A percentile compares a stretch with the other conserved stretches of the same genome.
Conservation (phyloP, 1,140 invertebrate genomes). For the Drosophila insularis region DNA sequence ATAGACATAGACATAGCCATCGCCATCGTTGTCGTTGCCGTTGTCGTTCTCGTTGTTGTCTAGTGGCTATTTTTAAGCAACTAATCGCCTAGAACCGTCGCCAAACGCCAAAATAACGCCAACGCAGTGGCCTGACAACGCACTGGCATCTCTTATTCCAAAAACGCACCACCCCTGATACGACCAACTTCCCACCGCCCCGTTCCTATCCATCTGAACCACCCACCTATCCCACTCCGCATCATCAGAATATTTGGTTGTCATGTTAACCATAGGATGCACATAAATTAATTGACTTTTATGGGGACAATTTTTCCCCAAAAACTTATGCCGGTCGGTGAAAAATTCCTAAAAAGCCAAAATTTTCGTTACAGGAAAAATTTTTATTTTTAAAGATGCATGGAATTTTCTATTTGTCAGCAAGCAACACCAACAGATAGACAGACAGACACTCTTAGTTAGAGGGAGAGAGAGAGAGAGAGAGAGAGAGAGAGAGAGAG, state of each 20-base stretch:
- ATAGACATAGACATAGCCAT: not conserved
- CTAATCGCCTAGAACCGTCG: constrained; percentile 72
- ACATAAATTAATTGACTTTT: constrained; percentile 78
- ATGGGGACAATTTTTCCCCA: constrained; percentile 61
- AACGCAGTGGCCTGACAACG: constrained; percentile 43
- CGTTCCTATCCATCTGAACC: constrained; percentile 5
- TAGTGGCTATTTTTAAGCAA: constrained; percentile 69
- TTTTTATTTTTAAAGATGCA: constrained; percentile 66
- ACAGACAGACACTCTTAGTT: not conserved
- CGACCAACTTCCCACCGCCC: not conserved
- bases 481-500: not conserved
- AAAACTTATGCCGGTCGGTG: constrained; percentile 9
- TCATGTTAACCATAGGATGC: constrained; percentile 60
- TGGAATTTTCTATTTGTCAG: constrained; percentile 75
- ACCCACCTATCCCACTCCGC: not conserved
- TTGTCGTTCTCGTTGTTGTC: constrained; percentile 34
- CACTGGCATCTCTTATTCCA: constrained; percentile 8
- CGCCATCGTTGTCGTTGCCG: not conserved
- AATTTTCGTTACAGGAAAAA: constrained; percentile 6
- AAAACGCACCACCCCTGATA: not conserved
- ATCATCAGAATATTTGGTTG: constrained; percentile 21
- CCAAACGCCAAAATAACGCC: constrained; percentile 40
- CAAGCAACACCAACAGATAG: constrained; percentile 12
- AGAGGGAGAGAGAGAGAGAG: not conserved
- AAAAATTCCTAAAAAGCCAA: constrained; percentile 51